Conservation (phyloP, 2,113 vertebrate genomes). For the Thamnaconus septentrionalis region DNA sequence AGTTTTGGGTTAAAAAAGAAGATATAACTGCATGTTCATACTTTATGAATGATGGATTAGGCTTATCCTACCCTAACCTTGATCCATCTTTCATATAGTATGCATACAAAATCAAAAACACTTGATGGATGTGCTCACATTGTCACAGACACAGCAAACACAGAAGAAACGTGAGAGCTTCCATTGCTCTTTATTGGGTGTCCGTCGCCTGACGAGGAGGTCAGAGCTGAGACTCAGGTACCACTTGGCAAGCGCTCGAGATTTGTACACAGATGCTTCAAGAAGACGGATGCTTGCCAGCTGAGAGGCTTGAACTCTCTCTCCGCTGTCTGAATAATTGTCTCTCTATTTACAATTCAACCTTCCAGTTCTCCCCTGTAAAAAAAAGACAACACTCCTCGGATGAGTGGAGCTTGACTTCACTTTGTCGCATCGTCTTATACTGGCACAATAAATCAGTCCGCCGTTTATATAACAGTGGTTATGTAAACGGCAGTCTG, state of each 20-base stretch:
- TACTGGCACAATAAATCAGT: no score
- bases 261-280: conserved; percentile 44
- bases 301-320: conserved; percentile 46
- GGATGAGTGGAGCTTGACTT: background rate
- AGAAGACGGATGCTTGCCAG: conserved; percentile 52
- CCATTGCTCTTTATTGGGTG: conserved; percentile 45
- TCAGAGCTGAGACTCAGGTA: conserved; percentile 37
- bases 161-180: conserved; percentile 4
- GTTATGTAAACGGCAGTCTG: background rate
- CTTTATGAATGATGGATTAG: no score
- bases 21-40: no score
- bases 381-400: conserved; percentile 15
- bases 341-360: conserved; percentile 35
- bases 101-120: no score
- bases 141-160: background rate
- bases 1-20: no score
- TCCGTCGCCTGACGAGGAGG: conserved; percentile 40
- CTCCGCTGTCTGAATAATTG: conserved; percentile 54
- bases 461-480: no score
- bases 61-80: no score
- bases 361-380: conserved; percentile 12
- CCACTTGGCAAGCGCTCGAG: conserved; percentile 36
- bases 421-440: no score
- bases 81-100: no score
- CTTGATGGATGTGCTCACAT: no score